Conservation (phyloP, 2,888 invertebrate species). For the Polietes domitor region DNA sequence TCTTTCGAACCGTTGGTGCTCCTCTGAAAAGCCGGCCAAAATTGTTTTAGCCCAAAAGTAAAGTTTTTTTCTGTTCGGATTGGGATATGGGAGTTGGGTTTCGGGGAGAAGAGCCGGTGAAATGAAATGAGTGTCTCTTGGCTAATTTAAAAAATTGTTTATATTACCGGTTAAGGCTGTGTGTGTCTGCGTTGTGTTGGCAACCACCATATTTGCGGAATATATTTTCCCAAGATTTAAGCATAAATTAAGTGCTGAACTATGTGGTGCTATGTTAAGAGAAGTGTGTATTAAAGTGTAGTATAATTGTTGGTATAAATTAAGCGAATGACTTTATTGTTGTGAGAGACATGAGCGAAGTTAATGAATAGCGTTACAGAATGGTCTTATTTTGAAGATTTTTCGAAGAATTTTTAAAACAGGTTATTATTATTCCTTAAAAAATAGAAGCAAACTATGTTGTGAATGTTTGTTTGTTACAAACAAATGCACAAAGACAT, state of each 20-base stretch:
- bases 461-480: too few relatives aligned
- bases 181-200: slow-evolving; percentile 22
- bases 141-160: slow-evolving; percentile 61
- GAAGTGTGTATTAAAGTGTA: neutral
- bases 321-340: neutral
- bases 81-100: neutral
- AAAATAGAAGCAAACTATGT: too few relatives aligned
- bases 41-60: neutral
- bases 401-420: too few relatives aligned
- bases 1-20: neutral
- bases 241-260: slow-evolving; percentile 7
- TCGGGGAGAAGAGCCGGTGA: neutral
- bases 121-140: slow-evolving; percentile 49
- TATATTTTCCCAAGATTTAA: neutral
- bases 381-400: too few relatives aligned
- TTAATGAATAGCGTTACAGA: slow-evolving; percentile 22
- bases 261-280: too few relatives aligned
- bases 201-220: neutral
- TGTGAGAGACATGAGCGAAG: neutral
- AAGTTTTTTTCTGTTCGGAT: neutral
- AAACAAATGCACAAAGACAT: too few relatives aligned
- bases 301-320: neutral
- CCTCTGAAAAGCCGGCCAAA: neutral
- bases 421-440: too few relatives aligned
- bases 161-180: slow-evolving; percentile 30